These are phyloP conservation scores for Poecilia velifera DNA, from an alignment of 2,797 vertebrate genomes.

Conservation along the genomic window DNA sequence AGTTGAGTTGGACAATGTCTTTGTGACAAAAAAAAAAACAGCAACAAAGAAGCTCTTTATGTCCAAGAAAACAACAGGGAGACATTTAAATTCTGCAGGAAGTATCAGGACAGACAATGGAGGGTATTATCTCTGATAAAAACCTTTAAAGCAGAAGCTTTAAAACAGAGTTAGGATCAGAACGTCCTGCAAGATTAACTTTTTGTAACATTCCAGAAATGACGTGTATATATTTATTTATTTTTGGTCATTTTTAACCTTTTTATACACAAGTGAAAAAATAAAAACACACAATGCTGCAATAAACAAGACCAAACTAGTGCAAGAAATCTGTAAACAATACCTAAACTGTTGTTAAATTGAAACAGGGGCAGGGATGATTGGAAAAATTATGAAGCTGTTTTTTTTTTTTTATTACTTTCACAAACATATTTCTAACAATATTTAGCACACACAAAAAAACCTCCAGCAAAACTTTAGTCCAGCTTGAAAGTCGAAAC, in stretches of 20 bases:
- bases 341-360: not conserved
- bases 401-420: not conserved
- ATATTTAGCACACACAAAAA: not conserved
- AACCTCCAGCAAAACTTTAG: not conserved
- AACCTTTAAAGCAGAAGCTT: not conserved
- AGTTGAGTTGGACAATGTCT: not conserved
- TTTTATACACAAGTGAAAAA: too few species aligned
- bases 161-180: not conserved
- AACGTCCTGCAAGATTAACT: not conserved
- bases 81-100: not conserved
- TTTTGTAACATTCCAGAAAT: not conserved
- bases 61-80: not conserved
- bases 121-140: not conserved
- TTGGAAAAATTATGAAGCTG: not conserved
- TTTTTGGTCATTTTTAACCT: too few species aligned
- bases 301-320: not conserved
- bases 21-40: not conserved
- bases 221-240: not conserved
- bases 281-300: too few species aligned
- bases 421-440: not conserved
- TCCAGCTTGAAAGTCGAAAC: not conserved
- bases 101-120: not conserved
- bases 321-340: not conserved
- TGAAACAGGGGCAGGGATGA: not conserved
- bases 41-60: not conserved